phyloP scores from a whole-genome alignment of 2,797 vertebrate species.

The Gallirallus australis region DNA sequence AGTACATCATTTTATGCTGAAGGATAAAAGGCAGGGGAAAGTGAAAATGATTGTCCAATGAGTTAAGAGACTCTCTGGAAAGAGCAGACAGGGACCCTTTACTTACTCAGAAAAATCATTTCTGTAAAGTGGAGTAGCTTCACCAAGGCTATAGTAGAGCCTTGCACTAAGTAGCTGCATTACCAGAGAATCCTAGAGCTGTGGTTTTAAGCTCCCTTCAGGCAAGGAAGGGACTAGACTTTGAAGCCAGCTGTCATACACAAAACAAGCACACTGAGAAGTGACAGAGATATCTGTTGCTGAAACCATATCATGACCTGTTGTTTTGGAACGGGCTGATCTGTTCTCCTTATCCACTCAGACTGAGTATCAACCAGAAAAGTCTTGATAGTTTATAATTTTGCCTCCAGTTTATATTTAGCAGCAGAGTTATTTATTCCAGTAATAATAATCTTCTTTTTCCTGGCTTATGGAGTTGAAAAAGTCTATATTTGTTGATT shows the following conservation, averaged over 20 bases:
- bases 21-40: background rate
- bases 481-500: background rate
- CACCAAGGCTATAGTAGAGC: background rate
- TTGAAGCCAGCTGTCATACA: background rate
- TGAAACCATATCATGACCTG: background rate
- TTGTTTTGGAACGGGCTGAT: background rate
- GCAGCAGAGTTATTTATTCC: conserved; percentile 15
- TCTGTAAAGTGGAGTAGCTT: background rate
- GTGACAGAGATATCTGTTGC: background rate
- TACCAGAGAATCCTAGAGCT: background rate
- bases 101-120: background rate
- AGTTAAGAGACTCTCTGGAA: background rate
- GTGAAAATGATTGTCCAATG: background rate
- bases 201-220: background rate
- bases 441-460: background rate
- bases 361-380: conserved; percentile 23
- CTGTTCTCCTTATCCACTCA: accelerated
- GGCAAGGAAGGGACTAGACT: background rate
- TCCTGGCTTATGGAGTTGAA: background rate
- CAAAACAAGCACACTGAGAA: background rate
- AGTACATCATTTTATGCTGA: background rate
- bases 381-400: background rate
- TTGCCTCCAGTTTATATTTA: conserved; percentile 39
- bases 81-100: background rate
- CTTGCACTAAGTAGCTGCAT: background rate